Percentiles rank a stretch among this genome's conserved stretches.
Evolutionary conservation across 2,888 invertebrate genomes (phyloP).

Genomic region (Erebia epiphron): DNA sequence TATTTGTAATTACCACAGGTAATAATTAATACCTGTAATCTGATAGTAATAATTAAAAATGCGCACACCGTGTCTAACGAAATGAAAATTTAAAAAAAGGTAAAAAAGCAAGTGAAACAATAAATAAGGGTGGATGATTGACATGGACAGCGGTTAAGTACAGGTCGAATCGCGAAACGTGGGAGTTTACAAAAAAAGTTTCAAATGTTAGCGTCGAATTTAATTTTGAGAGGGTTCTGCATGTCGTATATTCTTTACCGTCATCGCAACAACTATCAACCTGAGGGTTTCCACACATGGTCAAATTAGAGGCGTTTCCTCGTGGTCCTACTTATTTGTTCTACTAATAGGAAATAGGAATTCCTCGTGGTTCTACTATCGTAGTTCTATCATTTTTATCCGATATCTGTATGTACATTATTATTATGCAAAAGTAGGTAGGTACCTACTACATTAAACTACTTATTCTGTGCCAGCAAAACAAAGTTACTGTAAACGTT

Average conservation of each 20-base stretch:
- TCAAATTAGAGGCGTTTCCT: no score
- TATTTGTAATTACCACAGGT: not conserved
- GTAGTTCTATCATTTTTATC: no score
- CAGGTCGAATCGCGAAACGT: slow-evolving; percentile 78
- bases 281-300: no score
- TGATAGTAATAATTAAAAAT: slow-evolving; percentile 15
- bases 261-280: not conserved
- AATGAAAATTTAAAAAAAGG: slow-evolving; percentile 18
- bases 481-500: no score
- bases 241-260: slow-evolving; percentile 19
- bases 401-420: no score
- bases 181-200: slow-evolving; percentile 46
- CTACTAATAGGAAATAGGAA: no score
- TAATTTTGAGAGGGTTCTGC: slow-evolving; percentile 54
- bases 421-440: no score
- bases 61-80: slow-evolving; percentile 19
- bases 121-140: slow-evolving; percentile 57
- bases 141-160: slow-evolving; percentile 79
- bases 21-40: not conserved
- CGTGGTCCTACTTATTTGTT: no score
- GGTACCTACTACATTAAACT: no score
- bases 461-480: no score
- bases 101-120: slow-evolving; percentile 26
- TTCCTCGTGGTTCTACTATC: no score
- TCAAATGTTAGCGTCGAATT: slow-evolving; percentile 32